phyloP scores from a whole-genome alignment of 2,888 invertebrate species.

The Nasonovia ribisnigri region DNA sequence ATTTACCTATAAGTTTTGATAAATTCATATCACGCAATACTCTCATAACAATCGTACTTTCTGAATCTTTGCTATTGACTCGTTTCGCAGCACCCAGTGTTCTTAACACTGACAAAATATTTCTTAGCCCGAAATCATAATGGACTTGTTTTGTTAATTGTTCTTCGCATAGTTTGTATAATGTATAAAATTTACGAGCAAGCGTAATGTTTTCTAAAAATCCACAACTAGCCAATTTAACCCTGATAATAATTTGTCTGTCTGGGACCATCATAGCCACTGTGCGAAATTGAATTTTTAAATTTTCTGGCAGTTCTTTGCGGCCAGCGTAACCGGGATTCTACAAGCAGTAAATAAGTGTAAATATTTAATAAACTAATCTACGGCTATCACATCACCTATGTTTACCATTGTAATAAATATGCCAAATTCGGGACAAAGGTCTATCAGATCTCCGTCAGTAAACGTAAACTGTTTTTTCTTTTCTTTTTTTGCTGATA shows the following conservation, averaged over 20 bases:
- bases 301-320: constrained; percentile 95
- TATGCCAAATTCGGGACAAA: constrained; percentile 96
- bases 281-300: constrained; percentile 97
- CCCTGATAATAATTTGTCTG: constrained; percentile 95
- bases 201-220: constrained; percentile 95
- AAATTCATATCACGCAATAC: constrained; percentile 98
- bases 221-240: constrained; percentile 95
- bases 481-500: constrained; percentile 93
- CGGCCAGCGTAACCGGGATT: constrained; percentile 98
- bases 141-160: constrained; percentile 98
- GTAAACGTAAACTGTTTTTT: constrained; percentile 92
- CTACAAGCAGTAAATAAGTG: constrained; percentile 72
- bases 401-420: constrained; percentile 92
- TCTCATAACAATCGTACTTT: constrained; percentile 96
- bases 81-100: constrained; percentile 94
- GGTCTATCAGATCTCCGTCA: constrained; percentile 91
- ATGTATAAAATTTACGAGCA: constrained; percentile 94
- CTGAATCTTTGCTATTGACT: constrained; percentile 90
- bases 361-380: not conserved
- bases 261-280: constrained; percentile 99
- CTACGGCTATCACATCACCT: no score
- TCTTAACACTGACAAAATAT: constrained; percentile 93
- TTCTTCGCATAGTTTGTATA: constrained; percentile 97
- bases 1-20: constrained; percentile 85
- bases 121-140: constrained; percentile 95